Percentiles rank a stretch among this genome's conserved stretches.
phyloP scores from a whole-genome alignment of 2,888 invertebrate species.

The Eristalis pertinax region DNA sequence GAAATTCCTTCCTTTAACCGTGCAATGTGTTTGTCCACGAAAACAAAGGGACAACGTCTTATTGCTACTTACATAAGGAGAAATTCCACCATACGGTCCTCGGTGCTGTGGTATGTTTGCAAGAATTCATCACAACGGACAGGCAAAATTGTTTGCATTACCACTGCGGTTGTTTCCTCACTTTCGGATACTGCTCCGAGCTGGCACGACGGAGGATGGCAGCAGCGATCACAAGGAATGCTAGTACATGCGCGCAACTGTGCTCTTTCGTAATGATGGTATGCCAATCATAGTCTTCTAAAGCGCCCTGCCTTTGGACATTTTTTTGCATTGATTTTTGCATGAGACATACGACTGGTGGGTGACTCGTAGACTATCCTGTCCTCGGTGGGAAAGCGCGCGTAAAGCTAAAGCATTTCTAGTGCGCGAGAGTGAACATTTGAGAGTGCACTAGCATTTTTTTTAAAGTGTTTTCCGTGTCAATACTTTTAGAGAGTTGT shows the following conservation, averaged over 20 bases:
- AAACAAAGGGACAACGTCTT: background rate
- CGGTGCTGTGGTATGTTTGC: background rate
- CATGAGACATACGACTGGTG: background rate
- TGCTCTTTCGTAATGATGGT: background rate
- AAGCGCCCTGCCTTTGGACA: too few relatives aligned
- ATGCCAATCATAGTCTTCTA: background rate
- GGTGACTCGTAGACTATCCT: too few relatives aligned
- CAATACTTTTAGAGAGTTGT: too few relatives aligned
- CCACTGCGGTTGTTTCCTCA: background rate
- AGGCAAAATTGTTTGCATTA: background rate
- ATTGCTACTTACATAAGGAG: background rate
- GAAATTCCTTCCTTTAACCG: background rate
- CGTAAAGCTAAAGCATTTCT: too few relatives aligned
- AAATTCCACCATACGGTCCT: background rate
- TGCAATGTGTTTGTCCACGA: background rate
- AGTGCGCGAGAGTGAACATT: too few relatives aligned
- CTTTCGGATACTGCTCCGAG: background rate
- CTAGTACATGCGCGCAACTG: background rate
- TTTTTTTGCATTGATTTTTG: too few relatives aligned
- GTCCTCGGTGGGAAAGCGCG: too few relatives aligned
- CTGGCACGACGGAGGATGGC: background rate
- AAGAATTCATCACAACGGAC: background rate
- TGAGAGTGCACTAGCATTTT: too few relatives aligned
- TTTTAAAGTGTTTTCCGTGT: too few relatives aligned
- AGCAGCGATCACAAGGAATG: background rate